Conservation (phyloP, 2,113 vertebrate genomes). For the Zeus faber region DNA sequence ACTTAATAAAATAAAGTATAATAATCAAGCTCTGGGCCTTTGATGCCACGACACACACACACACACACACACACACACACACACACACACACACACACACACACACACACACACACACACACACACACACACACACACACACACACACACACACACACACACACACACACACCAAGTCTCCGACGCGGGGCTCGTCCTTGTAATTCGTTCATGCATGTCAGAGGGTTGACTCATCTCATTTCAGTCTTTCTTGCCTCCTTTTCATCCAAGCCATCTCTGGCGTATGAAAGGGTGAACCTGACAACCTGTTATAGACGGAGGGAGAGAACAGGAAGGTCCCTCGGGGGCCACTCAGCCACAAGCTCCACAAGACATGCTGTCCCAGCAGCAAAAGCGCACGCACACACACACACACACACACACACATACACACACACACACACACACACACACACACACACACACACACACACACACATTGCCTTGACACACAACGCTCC, state of each 20-base stretch:
- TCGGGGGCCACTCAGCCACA: slow-evolving; percentile 30
- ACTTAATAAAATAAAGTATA: no score
- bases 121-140: no score
- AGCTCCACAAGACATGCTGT: slow-evolving; percentile 7
- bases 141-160: no score
- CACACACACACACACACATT: not conserved
- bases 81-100: no score
- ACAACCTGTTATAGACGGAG: no score
- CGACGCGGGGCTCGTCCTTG: slow-evolving; percentile 18
- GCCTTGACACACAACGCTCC: no score
- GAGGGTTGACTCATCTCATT: slow-evolving; percentile 32
- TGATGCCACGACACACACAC: no score
- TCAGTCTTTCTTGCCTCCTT: slow-evolving; percentile 27
- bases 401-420: not conserved
- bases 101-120: no score
- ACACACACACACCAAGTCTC: no score
- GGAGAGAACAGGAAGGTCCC: slow-evolving; percentile 23
- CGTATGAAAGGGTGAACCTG: slow-evolving; percentile 27
- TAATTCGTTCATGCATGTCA: slow-evolving; percentile 32
- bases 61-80: no score
- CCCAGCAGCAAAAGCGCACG: slow-evolving; percentile 8
- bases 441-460: slow-evolving; percentile 2
- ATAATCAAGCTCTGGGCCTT: no score
- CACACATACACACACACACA: not conserved
- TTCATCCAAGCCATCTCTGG: slow-evolving; percentile 27